A percentile compares a stretch with the other conserved stretches of the same genome.
These are phyloP conservation scores for Drosophila neonasuta DNA, from an alignment of 2,888 invertebrate genomes.

Conservation along the genomic window DNA sequence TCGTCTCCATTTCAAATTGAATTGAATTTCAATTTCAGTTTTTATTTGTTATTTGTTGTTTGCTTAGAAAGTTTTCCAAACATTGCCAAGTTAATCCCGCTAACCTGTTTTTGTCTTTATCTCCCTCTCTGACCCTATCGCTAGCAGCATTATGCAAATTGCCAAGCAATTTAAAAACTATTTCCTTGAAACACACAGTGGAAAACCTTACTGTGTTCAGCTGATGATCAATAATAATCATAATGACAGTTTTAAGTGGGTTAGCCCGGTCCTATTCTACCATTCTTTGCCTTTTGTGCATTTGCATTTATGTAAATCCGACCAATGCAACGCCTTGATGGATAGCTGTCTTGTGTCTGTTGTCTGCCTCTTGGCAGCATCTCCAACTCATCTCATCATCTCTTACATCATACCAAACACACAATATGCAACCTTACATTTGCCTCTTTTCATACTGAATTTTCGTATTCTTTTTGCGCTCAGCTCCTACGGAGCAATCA, in stretches of 20 bases:
- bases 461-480: slow-evolving; percentile 27
- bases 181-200: slow-evolving; percentile 7
- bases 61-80: slow-evolving; percentile 73
- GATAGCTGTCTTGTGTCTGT: slow-evolving; percentile 57
- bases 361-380: not conserved
- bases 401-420: slow-evolving; percentile 58
- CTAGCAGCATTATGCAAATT: slow-evolving; percentile 61
- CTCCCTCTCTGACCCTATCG: slow-evolving; percentile 34
- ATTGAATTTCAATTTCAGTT: slow-evolving; percentile 61
- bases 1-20: slow-evolving; percentile 50
- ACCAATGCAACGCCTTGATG: slow-evolving; percentile 52
- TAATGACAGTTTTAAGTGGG: slow-evolving; percentile 76
- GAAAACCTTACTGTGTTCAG: slow-evolving; percentile 2
- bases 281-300: slow-evolving; percentile 21
- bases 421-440: slow-evolving; percentile 41
- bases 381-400: slow-evolving; percentile 21
- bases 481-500: slow-evolving; percentile 58
- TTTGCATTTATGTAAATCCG: slow-evolving; percentile 60
- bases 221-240: slow-evolving; percentile 75
- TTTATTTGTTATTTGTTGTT: slow-evolving; percentile 50
- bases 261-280: slow-evolving; percentile 56
- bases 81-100: slow-evolving; percentile 68
- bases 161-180: slow-evolving; percentile 51
- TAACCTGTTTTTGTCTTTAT: slow-evolving; percentile 63
- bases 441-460: slow-evolving; percentile 22